Evolutionary conservation across 2,113 vertebrate genomes (phyloP).

Genomic region (Ceyx margarethae): DNA sequence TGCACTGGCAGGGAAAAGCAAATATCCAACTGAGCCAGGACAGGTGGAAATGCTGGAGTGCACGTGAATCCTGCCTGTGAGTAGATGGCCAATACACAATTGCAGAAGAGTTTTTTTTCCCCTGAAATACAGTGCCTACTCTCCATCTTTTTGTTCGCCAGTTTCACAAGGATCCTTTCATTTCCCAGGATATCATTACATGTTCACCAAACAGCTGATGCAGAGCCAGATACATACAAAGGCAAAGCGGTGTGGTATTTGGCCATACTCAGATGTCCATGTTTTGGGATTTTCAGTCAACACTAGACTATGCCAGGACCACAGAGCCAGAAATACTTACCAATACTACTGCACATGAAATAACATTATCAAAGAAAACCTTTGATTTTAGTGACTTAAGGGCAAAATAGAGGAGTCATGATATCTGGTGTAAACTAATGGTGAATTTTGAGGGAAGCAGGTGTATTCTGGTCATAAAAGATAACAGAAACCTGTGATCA

Average conservation of each 20-base stretch:
- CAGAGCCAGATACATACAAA: not conserved
- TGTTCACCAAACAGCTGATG: accelerated
- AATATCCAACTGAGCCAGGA: not conserved
- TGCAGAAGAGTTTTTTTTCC: not conserved
- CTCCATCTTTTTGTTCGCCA: not conserved
- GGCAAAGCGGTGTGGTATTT: not conserved
- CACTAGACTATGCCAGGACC: not conserved
- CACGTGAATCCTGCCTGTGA: accelerated
- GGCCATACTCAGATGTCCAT: not conserved
- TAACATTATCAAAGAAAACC: not conserved
- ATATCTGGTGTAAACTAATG: not conserved
- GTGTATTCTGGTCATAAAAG: not conserved
- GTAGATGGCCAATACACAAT: accelerated
- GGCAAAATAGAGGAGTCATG: not conserved
- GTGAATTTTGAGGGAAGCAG: not conserved
- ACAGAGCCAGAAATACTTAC: not conserved
- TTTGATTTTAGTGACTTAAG: not conserved
- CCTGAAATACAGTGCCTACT: not conserved
- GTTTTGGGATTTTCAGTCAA: not conserved
- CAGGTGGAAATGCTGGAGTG: not conserved
- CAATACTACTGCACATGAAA: not conserved
- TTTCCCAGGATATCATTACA: accelerated
- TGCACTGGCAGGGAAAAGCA: not conserved
- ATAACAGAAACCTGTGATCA: not conserved
- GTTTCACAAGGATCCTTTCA: not conserved